Base-by-base conservation (phyloP, 2,888 invertebrate genomes). In the Seira ritae region DNA sequence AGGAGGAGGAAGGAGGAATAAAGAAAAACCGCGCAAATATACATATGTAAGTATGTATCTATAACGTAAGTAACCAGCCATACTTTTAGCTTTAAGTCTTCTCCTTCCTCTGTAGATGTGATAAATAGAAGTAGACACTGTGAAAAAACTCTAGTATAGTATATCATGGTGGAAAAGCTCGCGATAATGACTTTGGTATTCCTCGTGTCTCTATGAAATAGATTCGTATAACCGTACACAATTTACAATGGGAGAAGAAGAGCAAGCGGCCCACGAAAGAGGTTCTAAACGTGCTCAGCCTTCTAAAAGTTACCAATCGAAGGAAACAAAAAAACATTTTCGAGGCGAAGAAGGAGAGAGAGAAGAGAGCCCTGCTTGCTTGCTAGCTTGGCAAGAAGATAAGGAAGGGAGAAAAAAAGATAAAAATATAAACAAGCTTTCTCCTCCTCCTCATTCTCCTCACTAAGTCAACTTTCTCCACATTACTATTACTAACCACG, bases 251-350 rank as follows among this genome's bases (percentile, higher is more conserved):
- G 68, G 46, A 37, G 23, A 75, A 68, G 80, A 79, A 81, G 80
- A 84, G 84, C 85, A 86, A 86, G 84, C 84, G 83, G 86, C 80
- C 83, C 86, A 86, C 84, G 86, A 86, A 86, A 86, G 85, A 85
- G 86, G 84, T 81, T 86, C 78, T 79, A 86, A 86, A 86, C 86
- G 86, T 86, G 86, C 86, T 79, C 67, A 69, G 86, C 79, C 84
- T 86, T 70, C 79, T 77, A 85, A 86, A 85, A 76, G 85, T 72
- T 80, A 74, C 72, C 82, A 85, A 85, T 78, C 82, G 74, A 67
- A 73, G 67, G 75, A 74, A 71, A 71, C 60, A 55, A 71, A 24
- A 31, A 73, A 62, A 74, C 20, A n/a, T n/a, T 60, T n/a, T 3
- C 12, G 60, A 19, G 60, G 24, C 55, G 71, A 71, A 19, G 31